Percentiles rank a stretch among this genome's conserved stretches.
Evolutionary conservation across 1,140 invertebrate genomes (phyloP).

Genomic region (Ylistrum balloti): DNA sequence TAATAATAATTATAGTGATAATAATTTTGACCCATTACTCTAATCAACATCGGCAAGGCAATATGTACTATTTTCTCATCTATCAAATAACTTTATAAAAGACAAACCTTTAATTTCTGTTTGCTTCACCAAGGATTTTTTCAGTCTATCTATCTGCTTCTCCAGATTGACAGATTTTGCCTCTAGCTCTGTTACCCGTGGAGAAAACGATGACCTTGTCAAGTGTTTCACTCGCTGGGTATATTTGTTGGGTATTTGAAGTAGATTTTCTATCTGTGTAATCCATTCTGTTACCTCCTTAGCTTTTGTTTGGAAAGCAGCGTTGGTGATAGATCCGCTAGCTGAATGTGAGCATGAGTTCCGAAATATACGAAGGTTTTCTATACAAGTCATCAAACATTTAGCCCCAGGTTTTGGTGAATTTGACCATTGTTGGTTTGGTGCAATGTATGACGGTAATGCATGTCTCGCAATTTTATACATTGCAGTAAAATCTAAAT

Average conservation of each 20-base stretch:
- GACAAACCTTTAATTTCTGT: not conserved
- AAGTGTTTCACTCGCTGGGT: not conserved
- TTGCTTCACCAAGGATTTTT: not conserved
- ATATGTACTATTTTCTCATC: no score
- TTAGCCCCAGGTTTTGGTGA: not conserved
- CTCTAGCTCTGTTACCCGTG: not conserved
- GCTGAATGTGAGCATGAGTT: not conserved
- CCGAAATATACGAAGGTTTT: slow-evolving; percentile 22
- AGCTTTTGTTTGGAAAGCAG: not conserved
- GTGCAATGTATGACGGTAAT: not conserved
- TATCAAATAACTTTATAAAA: no score
- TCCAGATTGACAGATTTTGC: not conserved
- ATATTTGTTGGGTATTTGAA: not conserved
- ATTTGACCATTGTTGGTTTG: not conserved
- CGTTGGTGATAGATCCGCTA: not conserved
- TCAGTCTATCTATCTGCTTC: not conserved
- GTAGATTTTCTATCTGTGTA: not conserved
- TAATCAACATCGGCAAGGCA: no score
- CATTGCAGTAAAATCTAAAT: slow-evolving; percentile 15
- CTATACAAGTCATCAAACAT: not conserved
- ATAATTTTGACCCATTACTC: no score
- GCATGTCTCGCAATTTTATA: slow-evolving; percentile 5
- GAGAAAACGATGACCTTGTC: not conserved
- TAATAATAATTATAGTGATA: no score
- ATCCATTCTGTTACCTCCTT: not conserved